Percentiles rank a stretch among this genome's conserved stretches.
Evolutionary conservation across 2,113 vertebrate species (phyloP).

Genomic region (Syrrhaptes paradoxus): DNA sequence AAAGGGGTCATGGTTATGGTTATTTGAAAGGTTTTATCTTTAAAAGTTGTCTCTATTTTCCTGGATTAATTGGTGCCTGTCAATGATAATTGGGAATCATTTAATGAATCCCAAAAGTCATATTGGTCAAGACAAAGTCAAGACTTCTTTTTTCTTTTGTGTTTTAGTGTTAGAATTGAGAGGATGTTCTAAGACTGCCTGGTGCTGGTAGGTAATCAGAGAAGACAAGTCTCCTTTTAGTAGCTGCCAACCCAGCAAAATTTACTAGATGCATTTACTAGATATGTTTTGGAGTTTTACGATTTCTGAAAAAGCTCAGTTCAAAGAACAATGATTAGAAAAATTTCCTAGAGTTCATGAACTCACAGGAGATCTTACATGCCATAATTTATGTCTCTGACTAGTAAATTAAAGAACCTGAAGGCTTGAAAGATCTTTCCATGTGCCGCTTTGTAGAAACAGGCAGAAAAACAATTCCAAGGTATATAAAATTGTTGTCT

Average conservation of each 20-base stretch:
- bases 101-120: not conserved
- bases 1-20: too few species aligned
- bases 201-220: not conserved
- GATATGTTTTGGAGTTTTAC: constrained; percentile 32
- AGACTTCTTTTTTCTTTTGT: not conserved
- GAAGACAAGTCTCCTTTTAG: constrained; percentile 37
- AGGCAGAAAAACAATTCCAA: constrained; percentile 26
- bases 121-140: not conserved
- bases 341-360: constrained; percentile 48
- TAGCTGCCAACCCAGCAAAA: constrained; percentile 31
- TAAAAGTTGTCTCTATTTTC: not conserved
- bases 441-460: not conserved
- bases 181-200: not conserved
- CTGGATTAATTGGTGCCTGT: not conserved
- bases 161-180: not conserved
- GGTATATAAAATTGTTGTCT: constrained; percentile 6
- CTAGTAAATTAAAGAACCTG: not conserved
- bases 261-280: constrained; percentile 29
- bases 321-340: constrained; percentile 44
- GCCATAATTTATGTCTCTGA: constrained; percentile 24
- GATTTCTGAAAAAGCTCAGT: constrained; percentile 35
- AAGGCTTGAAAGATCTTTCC: constrained; percentile 22
- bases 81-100: not conserved
- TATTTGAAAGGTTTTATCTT: constrained; percentile 5
- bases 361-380: constrained; percentile 4